Base-by-base conservation (phyloP, 2,797 vertebrate genomes). In the Dendrocincla fuliginosa region DNA sequence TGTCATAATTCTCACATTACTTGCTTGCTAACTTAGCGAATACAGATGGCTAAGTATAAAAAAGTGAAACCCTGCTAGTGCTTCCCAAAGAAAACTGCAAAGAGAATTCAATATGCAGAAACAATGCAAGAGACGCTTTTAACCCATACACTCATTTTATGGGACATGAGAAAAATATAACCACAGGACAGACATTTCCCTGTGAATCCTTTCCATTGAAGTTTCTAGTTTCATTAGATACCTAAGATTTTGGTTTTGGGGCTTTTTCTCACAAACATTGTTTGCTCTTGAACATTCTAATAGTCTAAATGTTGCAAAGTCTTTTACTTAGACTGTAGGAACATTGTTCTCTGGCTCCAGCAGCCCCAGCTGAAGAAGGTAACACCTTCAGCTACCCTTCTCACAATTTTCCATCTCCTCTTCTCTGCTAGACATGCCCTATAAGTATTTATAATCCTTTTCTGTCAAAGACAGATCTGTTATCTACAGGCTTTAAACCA, bases 1-100 rank as follows among this genome's bases (percentile, higher is more conserved):
- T 94, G 92, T 63, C 86, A 92, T 82, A 93, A 89, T 96, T 96
- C 96, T 92, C 93, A 90, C 92, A 82, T 93, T 79, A 4, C 39
- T 89, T 94, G 35, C 87, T 69, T 90, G 61, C 55, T 93, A 89
- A 87, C 84, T 94, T 87, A 71, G 79, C 69, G 89, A 87, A 71
- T 96, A 87, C 95, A 96, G 92, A 96, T 95, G 94, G 90, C 42
- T 84, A 65, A 86, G 73, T 73, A 69, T 44, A 87, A 87, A 94
- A 95, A 87, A 76, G 65, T 92, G 70, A 81, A 92, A 85, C 59
- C 67, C 65, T 90, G 90, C 60, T 93, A 95, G 24, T 63, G 63
- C 74, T 89, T 90, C 89, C 77, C 39, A 79, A 75, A 89, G 89
- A 90, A 92, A 90, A 63, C 55, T 84, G 63, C 42, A 59, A 88